Conservation (phyloP, 1,140 invertebrate species). For the Philotrypesis tridentata region DNA sequence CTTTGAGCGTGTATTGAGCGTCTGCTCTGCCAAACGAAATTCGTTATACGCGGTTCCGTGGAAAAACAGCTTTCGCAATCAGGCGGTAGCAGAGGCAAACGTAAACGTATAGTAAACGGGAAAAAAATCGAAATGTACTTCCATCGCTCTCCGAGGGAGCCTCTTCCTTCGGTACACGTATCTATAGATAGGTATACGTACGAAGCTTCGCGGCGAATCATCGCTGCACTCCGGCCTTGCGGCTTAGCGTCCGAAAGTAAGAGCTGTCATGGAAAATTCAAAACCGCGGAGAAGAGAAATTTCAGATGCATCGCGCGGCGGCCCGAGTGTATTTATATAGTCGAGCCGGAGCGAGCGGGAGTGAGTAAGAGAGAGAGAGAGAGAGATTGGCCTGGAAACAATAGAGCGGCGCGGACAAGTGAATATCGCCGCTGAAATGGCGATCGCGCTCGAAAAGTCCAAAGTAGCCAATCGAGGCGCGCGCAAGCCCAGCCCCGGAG, state of each 20-base stretch:
- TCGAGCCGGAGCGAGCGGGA: background rate
- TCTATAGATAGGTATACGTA: too few relatives aligned
- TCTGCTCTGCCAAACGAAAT: too few relatives aligned
- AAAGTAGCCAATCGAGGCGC: slow-evolving; percentile 26
- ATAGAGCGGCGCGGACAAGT: background rate
- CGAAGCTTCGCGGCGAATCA: too few relatives aligned
- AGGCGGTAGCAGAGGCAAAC: background rate
- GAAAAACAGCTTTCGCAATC: background rate
- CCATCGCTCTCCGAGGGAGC: background rate
- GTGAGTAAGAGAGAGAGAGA: background rate
- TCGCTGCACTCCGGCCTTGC: background rate
- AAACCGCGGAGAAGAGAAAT: slow-evolving; percentile 7
- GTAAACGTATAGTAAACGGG: background rate
- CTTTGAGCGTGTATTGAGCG: too few relatives aligned
- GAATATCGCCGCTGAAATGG: slow-evolving; percentile 17
- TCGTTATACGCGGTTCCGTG: background rate
- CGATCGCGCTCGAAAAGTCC: background rate
- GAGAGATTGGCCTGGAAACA: slow-evolving; percentile 26
- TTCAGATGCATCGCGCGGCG: background rate
- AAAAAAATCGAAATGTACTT: background rate
- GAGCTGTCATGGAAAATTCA: background rate
- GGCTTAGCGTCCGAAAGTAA: background rate
- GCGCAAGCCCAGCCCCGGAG: background rate
- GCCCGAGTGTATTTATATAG: background rate
- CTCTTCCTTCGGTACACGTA: background rate